Conservation (phyloP, 2,113 vertebrate species). For the Thalassoma bifasciatum region DNA sequence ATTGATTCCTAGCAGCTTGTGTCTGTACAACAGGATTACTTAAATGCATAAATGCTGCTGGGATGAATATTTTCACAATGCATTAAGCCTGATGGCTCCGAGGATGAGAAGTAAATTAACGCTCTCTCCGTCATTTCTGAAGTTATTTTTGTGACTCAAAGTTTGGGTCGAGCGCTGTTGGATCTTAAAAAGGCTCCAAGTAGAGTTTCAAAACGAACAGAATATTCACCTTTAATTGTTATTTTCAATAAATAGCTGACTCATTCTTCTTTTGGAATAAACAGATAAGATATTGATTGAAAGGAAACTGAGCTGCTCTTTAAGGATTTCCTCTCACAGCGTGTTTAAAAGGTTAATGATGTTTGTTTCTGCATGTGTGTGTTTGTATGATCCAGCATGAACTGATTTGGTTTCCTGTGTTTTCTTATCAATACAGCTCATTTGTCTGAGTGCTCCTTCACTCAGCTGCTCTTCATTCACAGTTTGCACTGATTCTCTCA, state of each 20-base stretch:
- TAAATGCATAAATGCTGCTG: slow-evolving; percentile 61
- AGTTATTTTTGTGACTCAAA: slow-evolving; percentile 23
- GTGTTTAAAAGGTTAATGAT: slow-evolving; percentile 53
- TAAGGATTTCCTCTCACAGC: slow-evolving; percentile 34
- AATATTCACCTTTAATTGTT: too few species aligned
- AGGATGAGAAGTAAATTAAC: slow-evolving; percentile 22
- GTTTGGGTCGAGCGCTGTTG: too few species aligned
- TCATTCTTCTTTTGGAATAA: too few species aligned
- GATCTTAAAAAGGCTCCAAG: too few species aligned
- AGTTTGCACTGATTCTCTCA: slow-evolving; percentile 71
- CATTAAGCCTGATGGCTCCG: slow-evolving; percentile 41
- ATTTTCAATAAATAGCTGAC: too few species aligned
- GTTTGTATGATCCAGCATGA: slow-evolving; percentile 48
- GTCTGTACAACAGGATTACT: slow-evolving; percentile 60
- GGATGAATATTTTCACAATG: slow-evolving; percentile 69
- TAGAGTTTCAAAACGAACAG: too few species aligned
- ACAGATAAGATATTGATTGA: slow-evolving; percentile 4
- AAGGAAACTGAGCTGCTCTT: slow-evolving; percentile 16
- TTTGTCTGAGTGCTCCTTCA: slow-evolving; percentile 81
- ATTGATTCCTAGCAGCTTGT: slow-evolving; percentile 62
- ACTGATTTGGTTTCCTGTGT: slow-evolving; percentile 66
- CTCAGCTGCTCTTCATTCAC: slow-evolving; percentile 77
- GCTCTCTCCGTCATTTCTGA: slow-evolving; percentile 33
- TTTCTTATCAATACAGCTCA: slow-evolving; percentile 77
- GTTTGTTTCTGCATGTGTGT: slow-evolving; percentile 23